Conservation (phyloP, 1,140 invertebrate species). For the Mizuhopecten yessoensis region DNA sequence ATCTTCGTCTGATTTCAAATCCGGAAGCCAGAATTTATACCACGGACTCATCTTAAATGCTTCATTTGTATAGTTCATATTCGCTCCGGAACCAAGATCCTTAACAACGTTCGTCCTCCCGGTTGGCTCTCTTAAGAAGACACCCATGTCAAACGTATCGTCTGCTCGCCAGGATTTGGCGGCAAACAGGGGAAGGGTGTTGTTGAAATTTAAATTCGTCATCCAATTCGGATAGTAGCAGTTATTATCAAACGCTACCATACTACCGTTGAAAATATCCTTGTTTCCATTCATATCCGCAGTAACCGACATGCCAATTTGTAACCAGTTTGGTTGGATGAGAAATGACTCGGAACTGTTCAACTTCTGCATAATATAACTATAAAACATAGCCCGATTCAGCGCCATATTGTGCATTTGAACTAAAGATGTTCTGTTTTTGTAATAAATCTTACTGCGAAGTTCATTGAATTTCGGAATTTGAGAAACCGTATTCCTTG, state of each 20-base stretch:
- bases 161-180: conserved; percentile 90
- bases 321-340: conserved; percentile 98
- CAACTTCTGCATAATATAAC: conserved; percentile 91
- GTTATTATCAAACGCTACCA: conserved; percentile 96
- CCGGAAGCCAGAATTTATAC: conserved; percentile 71
- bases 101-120: conserved; percentile 72
- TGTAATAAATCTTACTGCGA: conserved; percentile 91
- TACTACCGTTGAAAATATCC: conserved; percentile 93
- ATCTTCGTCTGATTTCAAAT: conserved; percentile 61
- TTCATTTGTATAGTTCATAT: conserved; percentile 88
- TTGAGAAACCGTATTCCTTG: conserved; percentile 93
- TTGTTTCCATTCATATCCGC: conserved; percentile 97
- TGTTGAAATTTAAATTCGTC: conserved; percentile 96
- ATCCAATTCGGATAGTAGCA: conserved; percentile 90
- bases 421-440: conserved; percentile 96
- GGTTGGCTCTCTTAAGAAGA: conserved; percentile 81
- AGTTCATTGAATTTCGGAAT: conserved; percentile 97
- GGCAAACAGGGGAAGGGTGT: conserved; percentile 96
- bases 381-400: conserved; percentile 96
- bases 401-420: conserved; percentile 98
- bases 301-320: conserved; percentile 96
- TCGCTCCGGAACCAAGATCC: conserved; percentile 84
- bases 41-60: conserved; percentile 79
- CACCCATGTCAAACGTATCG: conserved; percentile 80
- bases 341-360: conserved; percentile 84